Conservation (phyloP, 2,113 vertebrate species). For the Grammomys dolichurus region DNA sequence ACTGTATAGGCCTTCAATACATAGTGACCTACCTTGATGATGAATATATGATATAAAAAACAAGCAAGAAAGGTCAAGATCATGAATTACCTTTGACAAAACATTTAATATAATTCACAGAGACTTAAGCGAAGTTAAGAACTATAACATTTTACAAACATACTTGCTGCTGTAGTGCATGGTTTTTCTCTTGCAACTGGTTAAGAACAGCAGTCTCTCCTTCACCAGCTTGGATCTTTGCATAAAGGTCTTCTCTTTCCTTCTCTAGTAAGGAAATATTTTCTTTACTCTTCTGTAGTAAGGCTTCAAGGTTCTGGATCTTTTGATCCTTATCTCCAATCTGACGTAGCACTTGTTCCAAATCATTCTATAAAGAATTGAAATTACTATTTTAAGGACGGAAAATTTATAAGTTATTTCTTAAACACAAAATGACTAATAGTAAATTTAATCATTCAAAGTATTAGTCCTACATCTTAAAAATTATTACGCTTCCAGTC, state of each 20-base stretch:
- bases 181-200: constrained; percentile 98
- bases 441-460: constrained; percentile 52
- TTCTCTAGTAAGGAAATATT: constrained; percentile 95
- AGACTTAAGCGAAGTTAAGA: constrained; percentile 21
- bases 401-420: constrained; percentile 61
- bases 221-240: constrained; percentile 98
- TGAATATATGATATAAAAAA: constrained; percentile 49
- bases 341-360: constrained; percentile 98
- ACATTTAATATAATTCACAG: neutral
- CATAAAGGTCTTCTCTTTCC: constrained; percentile 97
- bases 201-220: constrained; percentile 97
- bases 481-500: neutral
- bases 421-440: constrained; percentile 70
- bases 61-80: neutral
- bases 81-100: constrained; percentile 20
- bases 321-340: constrained; percentile 99
- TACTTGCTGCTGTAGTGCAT: constrained; percentile 95
- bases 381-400: constrained; percentile 78
- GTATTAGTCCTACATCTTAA: constrained; percentile 24
- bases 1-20: neutral
- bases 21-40: neutral
- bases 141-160: constrained; percentile 29
- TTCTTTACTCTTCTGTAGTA: constrained; percentile 98
- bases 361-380: constrained; percentile 92
- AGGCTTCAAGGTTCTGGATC: constrained; percentile 98